Evolutionary conservation across 92 coral and sea anemone species (phyloP).

Genomic region (Porites cylindrica): DNA sequence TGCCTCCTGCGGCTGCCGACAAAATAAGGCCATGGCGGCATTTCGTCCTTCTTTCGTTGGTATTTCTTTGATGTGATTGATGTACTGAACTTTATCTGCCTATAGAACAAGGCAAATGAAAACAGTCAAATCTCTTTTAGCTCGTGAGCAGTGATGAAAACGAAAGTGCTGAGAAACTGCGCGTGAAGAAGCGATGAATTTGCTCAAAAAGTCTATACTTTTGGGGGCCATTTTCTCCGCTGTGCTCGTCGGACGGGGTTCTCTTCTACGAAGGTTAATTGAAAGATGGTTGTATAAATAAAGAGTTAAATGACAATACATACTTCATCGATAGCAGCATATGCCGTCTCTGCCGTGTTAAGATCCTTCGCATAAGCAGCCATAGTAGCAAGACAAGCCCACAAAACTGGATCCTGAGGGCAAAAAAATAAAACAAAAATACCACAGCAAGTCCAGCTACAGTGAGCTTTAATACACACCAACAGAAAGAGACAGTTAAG

Average conservation of each 20-base stretch:
- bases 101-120: not conserved
- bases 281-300: no score
- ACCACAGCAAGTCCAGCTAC: no score
- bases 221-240: no score
- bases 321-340: constrained; percentile 99
- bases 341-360: constrained; percentile 97
- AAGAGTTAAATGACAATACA: not conserved
- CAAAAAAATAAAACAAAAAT: not conserved
- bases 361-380: constrained; percentile 96
- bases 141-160: no score
- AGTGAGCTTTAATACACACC: not conserved
- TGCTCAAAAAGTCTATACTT: no score
- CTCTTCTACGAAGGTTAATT: no score
- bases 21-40: constrained; percentile 98
- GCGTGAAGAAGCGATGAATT: no score
- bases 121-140: no score
- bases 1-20: constrained; percentile 94
- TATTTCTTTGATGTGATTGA: constrained; percentile 96
- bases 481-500: no score
- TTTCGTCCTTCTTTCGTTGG: constrained; percentile 98
- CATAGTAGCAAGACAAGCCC: constrained; percentile 99
- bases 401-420: constrained; percentile 85
- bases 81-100: constrained; percentile 99
- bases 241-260: no score
- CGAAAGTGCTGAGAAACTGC: no score